Conservation (phyloP, 92 coral and sea anemone species). For the Epizoanthus rinbou region DNA sequence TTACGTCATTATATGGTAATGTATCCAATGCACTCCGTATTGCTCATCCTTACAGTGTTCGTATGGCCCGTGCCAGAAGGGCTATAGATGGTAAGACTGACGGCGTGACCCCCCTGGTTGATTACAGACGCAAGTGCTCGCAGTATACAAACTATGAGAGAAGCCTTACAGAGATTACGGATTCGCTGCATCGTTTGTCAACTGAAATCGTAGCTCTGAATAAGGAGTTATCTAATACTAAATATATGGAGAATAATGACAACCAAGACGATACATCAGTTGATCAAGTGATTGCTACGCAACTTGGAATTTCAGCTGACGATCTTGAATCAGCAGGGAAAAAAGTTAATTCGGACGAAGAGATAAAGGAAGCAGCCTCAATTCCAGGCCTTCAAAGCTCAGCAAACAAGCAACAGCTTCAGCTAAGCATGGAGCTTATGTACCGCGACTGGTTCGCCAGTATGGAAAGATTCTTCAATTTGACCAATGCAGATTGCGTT, state of each 20-base stretch:
- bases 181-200: conserved; percentile 54
- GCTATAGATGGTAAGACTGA: conserved; percentile 38
- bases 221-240: conserved; percentile 10
- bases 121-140: conserved; percentile 65
- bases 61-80: conserved; percentile 46
- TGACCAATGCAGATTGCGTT: conserved; percentile 56
- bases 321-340: conserved; percentile 44
- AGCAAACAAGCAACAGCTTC: conserved; percentile 46
- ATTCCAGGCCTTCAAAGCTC: conserved; percentile 34
- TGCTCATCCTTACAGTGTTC: conserved; percentile 42
- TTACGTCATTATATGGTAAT: conserved; percentile 54
- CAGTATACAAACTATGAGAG: conserved; percentile 65
- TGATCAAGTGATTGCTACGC: conserved; percentile 42
- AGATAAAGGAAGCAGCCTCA: conserved; percentile 41
- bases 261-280: conserved; percentile 28
- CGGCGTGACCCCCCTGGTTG: conserved; percentile 27
- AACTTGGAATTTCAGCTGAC: conserved; percentile 43
- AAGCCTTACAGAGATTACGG: conserved; percentile 52
- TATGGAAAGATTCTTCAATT: conserved; percentile 68
- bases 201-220: conserved; percentile 33
- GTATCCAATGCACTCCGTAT: conserved; percentile 48
- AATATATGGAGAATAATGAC: conserved; percentile 1
- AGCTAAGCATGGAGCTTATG: conserved; percentile 49
- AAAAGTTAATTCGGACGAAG: conserved; percentile 35
- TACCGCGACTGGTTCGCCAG: conserved; percentile 71